Percentiles rank a stretch among this genome's conserved stretches.
phyloP scores from a whole-genome alignment of 2,888 invertebrate species.

The Linnaemya vulpina region DNA sequence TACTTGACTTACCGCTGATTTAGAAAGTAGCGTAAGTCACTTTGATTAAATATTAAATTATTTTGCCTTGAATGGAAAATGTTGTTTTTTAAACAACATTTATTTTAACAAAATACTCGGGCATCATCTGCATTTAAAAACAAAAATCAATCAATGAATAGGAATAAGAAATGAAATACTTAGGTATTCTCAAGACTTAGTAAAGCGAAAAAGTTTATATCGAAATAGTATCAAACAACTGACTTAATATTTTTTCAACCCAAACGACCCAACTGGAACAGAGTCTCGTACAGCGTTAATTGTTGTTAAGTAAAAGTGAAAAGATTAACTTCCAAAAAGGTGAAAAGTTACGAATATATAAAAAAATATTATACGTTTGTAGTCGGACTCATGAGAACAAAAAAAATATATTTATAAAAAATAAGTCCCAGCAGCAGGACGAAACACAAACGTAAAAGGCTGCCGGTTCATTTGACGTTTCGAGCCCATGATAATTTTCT shows the following conservation, averaged over 20 bases:
- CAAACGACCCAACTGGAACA: not conserved
- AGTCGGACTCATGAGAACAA: not conserved
- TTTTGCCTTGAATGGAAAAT: no score
- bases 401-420: no score
- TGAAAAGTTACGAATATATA: not conserved
- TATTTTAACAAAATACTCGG: no score
- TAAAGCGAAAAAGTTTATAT: no score
- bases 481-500: not conserved
- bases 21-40: not conserved
- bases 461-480: not conserved
- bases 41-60: not conserved
- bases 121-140: no score
- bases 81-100: no score
- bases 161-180: no score
- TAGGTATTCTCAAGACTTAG: no score
- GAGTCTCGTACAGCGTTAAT: not conserved
- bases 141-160: no score
- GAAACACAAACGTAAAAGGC: not conserved
- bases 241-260: not conserved
- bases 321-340: not conserved
- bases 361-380: not conserved
- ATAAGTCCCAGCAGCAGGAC: not conserved
- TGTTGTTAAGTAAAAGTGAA: not conserved
- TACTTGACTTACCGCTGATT: not conserved
- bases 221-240: not conserved